Conservation (phyloP, 2,113 vertebrate genomes). For the Tychaedon coryphoeus region DNA sequence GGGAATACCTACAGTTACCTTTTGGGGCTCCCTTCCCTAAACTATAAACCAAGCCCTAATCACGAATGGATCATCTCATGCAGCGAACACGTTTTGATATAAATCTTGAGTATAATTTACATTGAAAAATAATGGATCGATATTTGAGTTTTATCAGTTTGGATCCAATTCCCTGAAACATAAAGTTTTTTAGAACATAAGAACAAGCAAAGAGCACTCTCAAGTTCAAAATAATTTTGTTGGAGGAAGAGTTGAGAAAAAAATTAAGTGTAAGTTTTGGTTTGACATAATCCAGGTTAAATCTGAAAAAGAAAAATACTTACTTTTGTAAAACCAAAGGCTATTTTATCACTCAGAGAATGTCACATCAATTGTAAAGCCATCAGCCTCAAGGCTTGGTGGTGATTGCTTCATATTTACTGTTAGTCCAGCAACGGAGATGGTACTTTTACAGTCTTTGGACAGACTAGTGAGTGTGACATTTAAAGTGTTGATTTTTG, state of each 20-base stretch:
- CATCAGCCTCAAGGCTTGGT: constrained; percentile 95
- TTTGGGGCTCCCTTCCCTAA: constrained; percentile 36
- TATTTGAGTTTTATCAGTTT: constrained; percentile 64
- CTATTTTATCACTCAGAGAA: constrained; percentile 92
- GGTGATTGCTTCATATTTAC: constrained; percentile 98
- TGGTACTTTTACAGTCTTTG: constrained; percentile 95
- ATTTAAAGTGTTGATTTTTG: constrained; percentile 99
- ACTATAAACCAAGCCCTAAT: constrained; percentile 46
- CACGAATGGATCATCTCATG: not conserved
- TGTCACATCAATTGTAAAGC: constrained; percentile 99
- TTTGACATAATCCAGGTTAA: constrained; percentile 84
- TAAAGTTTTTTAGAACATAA: constrained; percentile 63
- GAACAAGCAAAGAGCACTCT: constrained; percentile 30
- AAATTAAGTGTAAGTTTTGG: constrained; percentile 70
- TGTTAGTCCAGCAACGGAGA: constrained; percentile 92
- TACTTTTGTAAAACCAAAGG: constrained; percentile 92
- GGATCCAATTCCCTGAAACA: constrained; percentile 44
- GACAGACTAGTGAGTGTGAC: constrained; percentile 98
- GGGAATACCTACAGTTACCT: not conserved
- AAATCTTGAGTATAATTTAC: constrained; percentile 63
- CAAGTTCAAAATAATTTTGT: constrained; percentile 27
- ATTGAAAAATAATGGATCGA: constrained; percentile 58
- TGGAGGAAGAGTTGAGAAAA: constrained; percentile 26
- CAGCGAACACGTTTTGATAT: constrained; percentile 37
- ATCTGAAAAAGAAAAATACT: constrained; percentile 85